Evolutionary conservation across 1,140 invertebrate species (phyloP).

Genomic region (Neodiprion virginianus): DNA sequence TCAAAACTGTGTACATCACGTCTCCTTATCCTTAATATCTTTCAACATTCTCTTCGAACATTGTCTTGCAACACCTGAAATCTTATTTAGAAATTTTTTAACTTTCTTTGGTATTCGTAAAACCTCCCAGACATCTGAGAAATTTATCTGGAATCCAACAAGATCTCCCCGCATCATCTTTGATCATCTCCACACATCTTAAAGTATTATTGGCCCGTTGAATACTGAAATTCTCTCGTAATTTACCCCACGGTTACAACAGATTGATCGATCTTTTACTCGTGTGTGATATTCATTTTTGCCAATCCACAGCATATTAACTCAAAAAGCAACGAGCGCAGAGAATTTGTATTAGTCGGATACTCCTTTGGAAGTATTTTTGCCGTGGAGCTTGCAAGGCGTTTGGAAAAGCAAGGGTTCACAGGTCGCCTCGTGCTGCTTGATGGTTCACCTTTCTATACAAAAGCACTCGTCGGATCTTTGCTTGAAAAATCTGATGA

Average conservation of each 20-base stretch:
- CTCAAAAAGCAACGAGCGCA: constrained; percentile 31
- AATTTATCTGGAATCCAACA: too few relatives aligned
- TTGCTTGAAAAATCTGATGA: constrained; percentile 31
- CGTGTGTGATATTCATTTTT: too few relatives aligned
- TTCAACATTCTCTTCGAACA: too few relatives aligned
- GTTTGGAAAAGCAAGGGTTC: constrained; percentile 39
- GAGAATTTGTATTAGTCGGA: constrained; percentile 37
- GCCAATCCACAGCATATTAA: constrained; percentile 42
- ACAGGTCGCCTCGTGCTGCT: constrained; percentile 39
- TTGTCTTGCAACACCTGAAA: too few relatives aligned
- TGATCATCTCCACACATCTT: too few relatives aligned
- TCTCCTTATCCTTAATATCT: too few relatives aligned
- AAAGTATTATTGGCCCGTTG: background rate
- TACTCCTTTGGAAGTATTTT: constrained; percentile 49
- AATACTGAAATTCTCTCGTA: background rate
- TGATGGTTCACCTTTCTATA: constrained; percentile 39
- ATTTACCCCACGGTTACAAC: too few relatives aligned
- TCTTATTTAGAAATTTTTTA: too few relatives aligned
- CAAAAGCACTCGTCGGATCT: background rate
- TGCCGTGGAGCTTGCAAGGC: constrained; percentile 37
- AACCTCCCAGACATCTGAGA: too few relatives aligned
- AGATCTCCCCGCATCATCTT: too few relatives aligned
- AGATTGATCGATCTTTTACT: background rate
- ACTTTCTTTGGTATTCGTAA: too few relatives aligned
- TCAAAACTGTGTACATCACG: too few relatives aligned